Conservation (phyloP, 2,113 vertebrate species). For the Macquaria australasica region DNA sequence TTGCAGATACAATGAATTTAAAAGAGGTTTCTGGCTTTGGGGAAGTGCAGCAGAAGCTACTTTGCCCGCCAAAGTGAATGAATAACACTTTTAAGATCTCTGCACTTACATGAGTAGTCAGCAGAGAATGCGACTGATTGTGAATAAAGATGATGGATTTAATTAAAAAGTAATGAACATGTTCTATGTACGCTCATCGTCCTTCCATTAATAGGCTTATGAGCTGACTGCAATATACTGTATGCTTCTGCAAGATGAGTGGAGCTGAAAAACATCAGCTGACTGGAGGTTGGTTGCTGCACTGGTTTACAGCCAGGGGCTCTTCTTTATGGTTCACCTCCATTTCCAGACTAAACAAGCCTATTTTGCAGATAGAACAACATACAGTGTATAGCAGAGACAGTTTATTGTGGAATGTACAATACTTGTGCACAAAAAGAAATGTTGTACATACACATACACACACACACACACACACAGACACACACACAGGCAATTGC, state of each 20-base stretch:
- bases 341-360: constrained; percentile 62
- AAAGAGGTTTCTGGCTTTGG: neutral
- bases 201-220: constrained; percentile 44
- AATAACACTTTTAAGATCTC: constrained; percentile 36
- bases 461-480: constrained; percentile 41
- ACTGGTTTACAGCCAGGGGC: constrained; percentile 36
- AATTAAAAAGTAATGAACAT: constrained; percentile 59
- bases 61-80: constrained; percentile 31
- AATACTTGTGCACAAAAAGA: constrained; percentile 50
- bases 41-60: constrained; percentile 26
- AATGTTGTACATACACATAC: constrained; percentile 41
- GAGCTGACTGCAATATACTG: constrained; percentile 28
- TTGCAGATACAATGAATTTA: neutral
- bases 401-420: constrained; percentile 59
- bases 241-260: constrained; percentile 29
- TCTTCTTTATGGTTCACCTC: constrained; percentile 49
- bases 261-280: constrained; percentile 65
- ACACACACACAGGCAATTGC: constrained; percentile 66
- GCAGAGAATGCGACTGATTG: neutral
- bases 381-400: constrained; percentile 20
- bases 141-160: constrained; percentile 60
- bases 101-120: constrained; percentile 24
- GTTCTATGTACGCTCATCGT: constrained; percentile 10
- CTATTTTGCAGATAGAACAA: constrained; percentile 31
- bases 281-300: constrained; percentile 41